Base-by-base conservation (phyloP, 2,888 invertebrate species). In the Campoplex capitator region DNA sequence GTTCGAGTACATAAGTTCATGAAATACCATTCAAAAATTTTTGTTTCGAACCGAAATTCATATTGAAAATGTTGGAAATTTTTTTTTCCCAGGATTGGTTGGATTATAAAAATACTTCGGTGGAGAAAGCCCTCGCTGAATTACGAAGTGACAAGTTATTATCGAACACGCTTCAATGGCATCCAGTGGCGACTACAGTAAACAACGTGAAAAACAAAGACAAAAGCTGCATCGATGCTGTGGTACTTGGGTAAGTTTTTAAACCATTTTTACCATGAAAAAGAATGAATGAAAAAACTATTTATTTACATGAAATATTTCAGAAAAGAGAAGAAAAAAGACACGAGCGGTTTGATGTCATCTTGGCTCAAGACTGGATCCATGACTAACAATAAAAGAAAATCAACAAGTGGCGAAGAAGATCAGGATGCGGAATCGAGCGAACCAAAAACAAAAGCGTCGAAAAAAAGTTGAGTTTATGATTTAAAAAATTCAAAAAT, bases 191-290 rank as follows among this genome's bases (percentile, higher is more conserved):
- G 1, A 96, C 95, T 67, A 91, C 95, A 68, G 97, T 98, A 0
- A 97, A 97, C 91, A 97, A 97, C 92, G 96, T 97, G 0, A 95
- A 96, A 83, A 96, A 97, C 92, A 97, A 98, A 94, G 95, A 95
- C 45, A 91, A 93, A 0, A 94, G 95, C 83, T 96, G 96, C 89
- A 96, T 96, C 90, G 96, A 96, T 89, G 95, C 95, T 54, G 89
- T 95, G 58, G 79, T 89, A 56, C 76, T 90, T 16, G 92, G 81
- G 90, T 92, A 91, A 13, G 89, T 91, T 32, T 18, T 18, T 28
- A 9, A 65, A 83, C 74, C 28, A 42, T 38, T 4, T 38, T 23
- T 16, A 54, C 3, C 3, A 38, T 56, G 1, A 77, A 65, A 32
- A 32, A 54, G 38, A 48, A 38, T 3, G 38, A 48, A 51, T 38